Conservation (phyloP, 1,140 invertebrate species). For the Euglossa dilemma region DNA sequence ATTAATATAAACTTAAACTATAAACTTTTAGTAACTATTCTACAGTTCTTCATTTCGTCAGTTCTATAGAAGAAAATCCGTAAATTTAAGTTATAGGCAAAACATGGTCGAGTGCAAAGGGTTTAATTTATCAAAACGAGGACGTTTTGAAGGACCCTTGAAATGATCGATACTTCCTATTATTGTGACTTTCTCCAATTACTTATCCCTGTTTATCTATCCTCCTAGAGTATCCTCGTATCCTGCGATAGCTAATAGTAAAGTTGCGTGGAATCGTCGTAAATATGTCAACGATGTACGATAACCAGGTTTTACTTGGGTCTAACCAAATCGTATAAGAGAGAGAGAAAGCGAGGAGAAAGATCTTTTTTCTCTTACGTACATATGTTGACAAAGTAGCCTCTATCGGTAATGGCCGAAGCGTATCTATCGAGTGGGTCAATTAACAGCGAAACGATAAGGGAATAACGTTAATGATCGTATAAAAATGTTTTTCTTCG, state of each 20-base stretch:
- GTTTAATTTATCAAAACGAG: not conserved
- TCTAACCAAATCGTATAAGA: not conserved
- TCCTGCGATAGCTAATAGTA: slow-evolving; percentile 20
- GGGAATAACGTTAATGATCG: not conserved
- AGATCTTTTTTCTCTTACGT: not conserved
- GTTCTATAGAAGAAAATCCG: too few species aligned
- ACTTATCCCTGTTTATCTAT: slow-evolving; percentile 10
- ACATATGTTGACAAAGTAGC: not conserved
- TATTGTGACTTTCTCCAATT: slow-evolving; percentile 22
- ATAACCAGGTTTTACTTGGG: slow-evolving; percentile 3
- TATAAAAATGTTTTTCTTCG: not conserved
- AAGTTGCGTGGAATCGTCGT: slow-evolving; percentile 15
- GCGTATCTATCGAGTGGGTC: not conserved
- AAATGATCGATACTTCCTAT: not conserved
- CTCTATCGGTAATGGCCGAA: not conserved
- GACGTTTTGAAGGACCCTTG: not conserved
- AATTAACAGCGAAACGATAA: slow-evolving; percentile 10
- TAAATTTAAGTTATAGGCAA: too few species aligned
- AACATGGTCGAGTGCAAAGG: too few species aligned
- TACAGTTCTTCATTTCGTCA: too few species aligned
- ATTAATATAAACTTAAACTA: too few species aligned
- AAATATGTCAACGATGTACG: slow-evolving; percentile 32
- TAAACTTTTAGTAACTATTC: too few species aligned
- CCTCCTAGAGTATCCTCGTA: not conserved
- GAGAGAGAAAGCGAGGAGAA: not conserved